Evolutionary conservation across 2,888 invertebrate species (phyloP).

Genomic region (Drosophila antonietae): DNA sequence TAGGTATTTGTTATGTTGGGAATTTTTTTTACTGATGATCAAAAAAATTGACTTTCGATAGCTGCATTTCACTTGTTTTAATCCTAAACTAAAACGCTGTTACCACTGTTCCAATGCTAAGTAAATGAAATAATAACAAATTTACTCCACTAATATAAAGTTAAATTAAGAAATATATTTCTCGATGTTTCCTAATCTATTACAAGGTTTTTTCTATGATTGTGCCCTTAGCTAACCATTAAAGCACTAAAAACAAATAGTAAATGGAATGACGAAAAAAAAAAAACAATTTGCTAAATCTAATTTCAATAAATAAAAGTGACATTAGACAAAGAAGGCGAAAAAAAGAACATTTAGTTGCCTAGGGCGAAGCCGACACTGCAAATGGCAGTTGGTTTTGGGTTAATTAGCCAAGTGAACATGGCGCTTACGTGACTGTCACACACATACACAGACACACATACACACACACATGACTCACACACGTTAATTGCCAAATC

Average conservation of each 20-base stretch:
- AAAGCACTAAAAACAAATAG: neutral
- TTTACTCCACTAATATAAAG: neutral
- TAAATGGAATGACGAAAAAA: slow-evolving; percentile 4
- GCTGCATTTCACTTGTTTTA: too few species aligned
- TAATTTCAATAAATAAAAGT: slow-evolving; percentile 73
- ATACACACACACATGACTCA: slow-evolving; percentile 35
- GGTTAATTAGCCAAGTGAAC: slow-evolving; percentile 72
- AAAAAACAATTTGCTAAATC: slow-evolving; percentile 44
- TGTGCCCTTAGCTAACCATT: neutral
- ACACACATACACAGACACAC: slow-evolving; percentile 29
- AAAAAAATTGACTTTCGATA: too few species aligned
- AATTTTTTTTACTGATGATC: too few species aligned
- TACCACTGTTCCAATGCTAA: too few species aligned
- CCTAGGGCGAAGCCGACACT: slow-evolving; percentile 43
- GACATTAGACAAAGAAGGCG: slow-evolving; percentile 49
- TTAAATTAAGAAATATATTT: neutral
- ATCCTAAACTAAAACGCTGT: too few species aligned
- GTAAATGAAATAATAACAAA: neutral
- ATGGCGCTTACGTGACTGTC: slow-evolving; percentile 67
- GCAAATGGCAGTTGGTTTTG: slow-evolving; percentile 73
- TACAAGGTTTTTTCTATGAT: neutral
- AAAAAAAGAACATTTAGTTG: slow-evolving; percentile 62
- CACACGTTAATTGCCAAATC: slow-evolving; percentile 76
- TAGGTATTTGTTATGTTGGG: too few species aligned
- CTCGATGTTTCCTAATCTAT: neutral